Evolutionary conservation across 2,888 invertebrate genomes (phyloP).

Genomic region (Lamellibrachia columna): DNA sequence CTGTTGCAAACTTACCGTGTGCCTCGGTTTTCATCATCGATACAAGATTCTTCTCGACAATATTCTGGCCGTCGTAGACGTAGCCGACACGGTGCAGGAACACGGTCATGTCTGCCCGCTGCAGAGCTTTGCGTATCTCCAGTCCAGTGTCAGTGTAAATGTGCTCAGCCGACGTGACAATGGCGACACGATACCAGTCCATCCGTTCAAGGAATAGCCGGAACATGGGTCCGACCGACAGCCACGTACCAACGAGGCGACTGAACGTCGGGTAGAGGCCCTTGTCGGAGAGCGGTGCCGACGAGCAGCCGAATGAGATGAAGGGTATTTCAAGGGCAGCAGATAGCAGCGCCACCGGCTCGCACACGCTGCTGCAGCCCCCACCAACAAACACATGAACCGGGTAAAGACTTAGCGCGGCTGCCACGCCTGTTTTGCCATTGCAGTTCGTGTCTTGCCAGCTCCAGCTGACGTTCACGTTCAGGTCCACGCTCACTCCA

Average conservation of each 20-base stretch:
- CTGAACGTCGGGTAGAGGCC: neutral
- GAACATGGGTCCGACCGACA: slow-evolving; percentile 17
- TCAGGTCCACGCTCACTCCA: neutral
- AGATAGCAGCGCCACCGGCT: slow-evolving; percentile 19
- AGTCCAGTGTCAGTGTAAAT: neutral
- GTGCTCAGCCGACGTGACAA: slow-evolving; percentile 18
- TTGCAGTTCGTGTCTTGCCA: slow-evolving; percentile 22
- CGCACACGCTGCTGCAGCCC: slow-evolving; percentile 22
- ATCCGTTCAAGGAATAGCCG: neutral
- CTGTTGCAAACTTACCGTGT: neutral
- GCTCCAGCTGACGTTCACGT: neutral
- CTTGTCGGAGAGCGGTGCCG: neutral
- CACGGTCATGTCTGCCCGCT: neutral
- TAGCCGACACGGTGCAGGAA: neutral
- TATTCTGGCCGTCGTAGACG: neutral
- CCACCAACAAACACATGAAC: slow-evolving; percentile 19
- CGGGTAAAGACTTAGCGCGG: neutral
- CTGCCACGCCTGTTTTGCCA: neutral
- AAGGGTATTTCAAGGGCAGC: neutral
- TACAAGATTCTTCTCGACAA: neutral
- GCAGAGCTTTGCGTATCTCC: neutral
- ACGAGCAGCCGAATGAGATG: slow-evolving; percentile 23
- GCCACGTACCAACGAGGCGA: slow-evolving; percentile 19
- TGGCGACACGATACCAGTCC: neutral
- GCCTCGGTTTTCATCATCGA: neutral